Conservation (phyloP, 2,113 vertebrate species). For the Grammomys surdaster region DNA sequence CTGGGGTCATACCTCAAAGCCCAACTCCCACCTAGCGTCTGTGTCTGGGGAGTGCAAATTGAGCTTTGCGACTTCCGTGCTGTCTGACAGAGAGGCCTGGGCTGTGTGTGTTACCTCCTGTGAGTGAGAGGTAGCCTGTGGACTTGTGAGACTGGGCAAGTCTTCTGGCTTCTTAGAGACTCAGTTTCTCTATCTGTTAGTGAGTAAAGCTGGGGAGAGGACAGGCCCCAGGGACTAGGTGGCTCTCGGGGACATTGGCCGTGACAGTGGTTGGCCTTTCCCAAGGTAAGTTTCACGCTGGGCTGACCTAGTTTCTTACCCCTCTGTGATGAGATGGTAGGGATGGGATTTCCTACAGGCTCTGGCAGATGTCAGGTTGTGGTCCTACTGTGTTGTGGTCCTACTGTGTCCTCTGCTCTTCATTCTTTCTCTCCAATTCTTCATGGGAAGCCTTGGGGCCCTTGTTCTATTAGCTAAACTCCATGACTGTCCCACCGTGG, state of each 20-base stretch:
- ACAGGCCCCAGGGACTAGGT: neutral
- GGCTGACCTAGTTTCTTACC: too few species aligned
- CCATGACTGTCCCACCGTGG: neutral
- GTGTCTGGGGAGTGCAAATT: neutral
- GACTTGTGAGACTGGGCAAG: neutral
- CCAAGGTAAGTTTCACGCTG: neutral
- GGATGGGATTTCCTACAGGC: accelerated
- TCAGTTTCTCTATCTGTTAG: neutral
- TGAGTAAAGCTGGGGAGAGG: neutral
- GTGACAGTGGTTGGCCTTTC: neutral
- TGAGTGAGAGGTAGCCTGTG: neutral
- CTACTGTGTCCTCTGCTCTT: accelerated
- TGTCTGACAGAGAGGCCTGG: neutral
- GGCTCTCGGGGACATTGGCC: neutral
- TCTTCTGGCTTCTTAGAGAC: neutral
- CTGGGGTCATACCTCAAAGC: too few species aligned
- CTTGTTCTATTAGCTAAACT: neutral
- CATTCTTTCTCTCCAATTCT: neutral
- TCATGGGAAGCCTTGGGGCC: neutral
- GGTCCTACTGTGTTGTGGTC: too few species aligned
- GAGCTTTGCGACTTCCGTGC: neutral
- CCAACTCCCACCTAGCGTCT: neutral
- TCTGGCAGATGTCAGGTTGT: accelerated
- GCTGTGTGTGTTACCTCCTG: neutral
- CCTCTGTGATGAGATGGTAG: neutral